These are phyloP conservation scores for Didymodactylos carnosus DNA, from an alignment of 2,888 invertebrate species.

Conservation along the genomic window DNA sequence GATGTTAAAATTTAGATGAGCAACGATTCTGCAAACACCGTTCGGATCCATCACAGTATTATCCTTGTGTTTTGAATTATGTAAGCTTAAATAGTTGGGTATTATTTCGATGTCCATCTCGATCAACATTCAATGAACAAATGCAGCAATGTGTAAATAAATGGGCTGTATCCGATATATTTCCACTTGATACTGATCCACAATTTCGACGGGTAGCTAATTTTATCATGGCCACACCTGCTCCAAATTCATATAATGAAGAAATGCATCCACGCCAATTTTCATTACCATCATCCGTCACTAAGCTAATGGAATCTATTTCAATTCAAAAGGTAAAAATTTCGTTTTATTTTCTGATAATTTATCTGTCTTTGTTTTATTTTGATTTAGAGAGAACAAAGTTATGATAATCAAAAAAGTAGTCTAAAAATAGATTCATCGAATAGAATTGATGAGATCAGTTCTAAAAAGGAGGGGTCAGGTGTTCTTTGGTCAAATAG, in stretches of 20 bases:
- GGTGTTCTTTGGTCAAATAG: background rate
- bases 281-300: background rate
- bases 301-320: background rate
- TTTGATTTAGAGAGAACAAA: no score
- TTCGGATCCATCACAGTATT: background rate
- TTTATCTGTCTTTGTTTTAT: no score
- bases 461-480: no score
- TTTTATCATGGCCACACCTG: background rate
- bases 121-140: background rate
- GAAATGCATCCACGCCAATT: background rate
- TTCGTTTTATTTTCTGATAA: no score
- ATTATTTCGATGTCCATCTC: background rate
- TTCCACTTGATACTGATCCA: background rate
- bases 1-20: no score
- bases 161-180: background rate
- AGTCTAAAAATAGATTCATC: background rate
- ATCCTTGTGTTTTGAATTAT: background rate
- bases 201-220: background rate
- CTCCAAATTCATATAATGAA: background rate
- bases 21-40: background rate
- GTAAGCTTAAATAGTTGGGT: background rate
- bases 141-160: background rate
- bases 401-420: background rate
- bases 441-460: no score
- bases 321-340: no score